phyloP scores from a whole-genome alignment of 2,888 invertebrate species.

The Melinaea marsaeus region DNA sequence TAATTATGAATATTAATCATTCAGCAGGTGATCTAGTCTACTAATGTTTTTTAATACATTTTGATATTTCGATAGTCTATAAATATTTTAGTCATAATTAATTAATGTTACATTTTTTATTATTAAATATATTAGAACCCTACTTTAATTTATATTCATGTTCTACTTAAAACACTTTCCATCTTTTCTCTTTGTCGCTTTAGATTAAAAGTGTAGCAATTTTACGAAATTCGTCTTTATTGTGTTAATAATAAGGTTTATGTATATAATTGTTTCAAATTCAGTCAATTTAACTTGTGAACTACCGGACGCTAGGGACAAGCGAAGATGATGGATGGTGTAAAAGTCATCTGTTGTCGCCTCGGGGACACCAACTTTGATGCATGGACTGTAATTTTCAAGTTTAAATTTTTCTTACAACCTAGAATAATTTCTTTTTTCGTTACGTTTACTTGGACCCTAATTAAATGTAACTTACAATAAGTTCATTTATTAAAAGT shows the following conservation, averaged over 20 bases:
- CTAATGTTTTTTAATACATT: too few species aligned
- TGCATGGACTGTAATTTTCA: slow-evolving; percentile 18
- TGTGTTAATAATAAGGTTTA: background rate
- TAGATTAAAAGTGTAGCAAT: slow-evolving; percentile 12
- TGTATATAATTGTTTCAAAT: slow-evolving; percentile 10
- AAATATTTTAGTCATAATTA: too few species aligned
- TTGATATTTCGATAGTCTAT: too few species aligned
- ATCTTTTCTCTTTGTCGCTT: slow-evolving; percentile 14
- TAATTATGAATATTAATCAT: too few species aligned
- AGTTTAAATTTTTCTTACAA: background rate
- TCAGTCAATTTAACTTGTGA: slow-evolving; percentile 34
- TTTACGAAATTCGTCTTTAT: slow-evolving; percentile 3
- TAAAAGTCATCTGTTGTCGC: slow-evolving; percentile 29
- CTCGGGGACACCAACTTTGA: slow-evolving; percentile 25
- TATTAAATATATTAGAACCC: background rate
- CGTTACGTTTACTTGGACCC: background rate
- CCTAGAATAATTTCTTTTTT: background rate
- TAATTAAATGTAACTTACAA: background rate
- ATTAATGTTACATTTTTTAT: too few species aligned
- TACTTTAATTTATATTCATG: background rate
- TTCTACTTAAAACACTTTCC: slow-evolving; percentile 8
- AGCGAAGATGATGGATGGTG: slow-evolving; percentile 27
- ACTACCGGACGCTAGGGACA: slow-evolving; percentile 27
- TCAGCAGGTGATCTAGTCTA: too few species aligned
- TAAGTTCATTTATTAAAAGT: too few species aligned